Conservation (phyloP, 2,888 invertebrate species). For the Callinectes sapidus region DNA sequence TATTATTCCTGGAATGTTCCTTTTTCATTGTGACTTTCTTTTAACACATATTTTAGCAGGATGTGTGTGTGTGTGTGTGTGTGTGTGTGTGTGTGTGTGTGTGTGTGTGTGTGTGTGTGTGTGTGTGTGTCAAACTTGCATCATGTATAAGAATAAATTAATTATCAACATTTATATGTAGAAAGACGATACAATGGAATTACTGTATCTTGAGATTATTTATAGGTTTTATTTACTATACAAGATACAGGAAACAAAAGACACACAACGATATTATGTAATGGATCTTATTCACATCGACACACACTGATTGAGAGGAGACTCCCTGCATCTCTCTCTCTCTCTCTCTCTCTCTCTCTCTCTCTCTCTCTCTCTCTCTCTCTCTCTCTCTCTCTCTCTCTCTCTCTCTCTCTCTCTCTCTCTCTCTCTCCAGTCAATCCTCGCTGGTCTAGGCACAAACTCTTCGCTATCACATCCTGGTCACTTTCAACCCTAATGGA, state of each 20-base stretch:
- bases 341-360: slow-evolving; percentile 26
- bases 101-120: too few relatives aligned
- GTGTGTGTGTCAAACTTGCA: not conserved
- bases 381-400: not conserved
- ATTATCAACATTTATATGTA: not conserved
- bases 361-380: slow-evolving; percentile 5
- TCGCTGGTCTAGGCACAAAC: not conserved
- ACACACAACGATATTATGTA: not conserved
- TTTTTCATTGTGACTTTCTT: not conserved
- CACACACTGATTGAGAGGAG: not conserved
- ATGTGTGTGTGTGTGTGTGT: not conserved
- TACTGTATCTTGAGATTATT: not conserved
- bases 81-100: too few relatives aligned
- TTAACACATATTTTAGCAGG: not conserved
- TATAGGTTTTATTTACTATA: not conserved
- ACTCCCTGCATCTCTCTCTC: not conserved
- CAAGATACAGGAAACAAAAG: too few relatives aligned
- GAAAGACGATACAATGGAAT: not conserved
- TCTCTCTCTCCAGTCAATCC: not conserved
- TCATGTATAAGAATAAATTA: not conserved
- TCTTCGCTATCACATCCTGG: not conserved
- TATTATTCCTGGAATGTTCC: not conserved
- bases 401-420: slow-evolving; percentile 31
- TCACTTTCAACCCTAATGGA: not conserved
- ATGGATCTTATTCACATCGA: not conserved